Evolutionary conservation across 1,140 invertebrate species (phyloP), one percentile per base, ranked within the genome.

Genomic region (Apis dorsata): DNA sequence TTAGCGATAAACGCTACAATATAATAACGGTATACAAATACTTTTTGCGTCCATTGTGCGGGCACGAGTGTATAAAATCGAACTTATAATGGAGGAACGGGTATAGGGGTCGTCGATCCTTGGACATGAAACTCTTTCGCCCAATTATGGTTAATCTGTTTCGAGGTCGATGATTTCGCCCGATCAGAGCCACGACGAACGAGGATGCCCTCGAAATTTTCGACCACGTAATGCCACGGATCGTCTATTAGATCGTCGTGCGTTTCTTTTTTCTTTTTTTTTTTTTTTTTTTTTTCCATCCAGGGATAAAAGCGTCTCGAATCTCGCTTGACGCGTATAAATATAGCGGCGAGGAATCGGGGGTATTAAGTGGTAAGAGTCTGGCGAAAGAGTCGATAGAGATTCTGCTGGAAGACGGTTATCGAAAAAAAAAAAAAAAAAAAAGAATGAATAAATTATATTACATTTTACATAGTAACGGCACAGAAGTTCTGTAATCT

Each of bases 91-190:
- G 75, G 49, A 44, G 62, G 24, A 8, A 24, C 60, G 19, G 44
- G 57, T 49, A 65, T 53, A 49, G 10, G 28, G 19, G 66, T 70
- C 68, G 44, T n/a, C 66, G 11, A 71, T 71, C 66, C 57, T 79
- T 62, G 24, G 44, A 51, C 57, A 12, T 34, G 49, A 21, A 15
- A 13, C 69, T 73, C 51, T 17, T 78, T 75, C 19, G 66, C 19
- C 17, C 17, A 53, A 68, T 57, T 78, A 78, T 65, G 10, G 77
- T 79, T 70, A 70, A 70, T 55, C 77, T 49, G 44, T 70, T 70
- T 73, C 49, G 59, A 80, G 69, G 69, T 63, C 78, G 68, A 53
- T n/a, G 57, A 19, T 53, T 53, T 13, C 3, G 44, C 9, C 11
- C n/a, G 49, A 65, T n/a, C n/a, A n/a, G 76, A 21, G 19, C 51